phyloP scores from a whole-genome alignment of 1,140 invertebrate genomes.

The Macrobrachium nipponense region DNA sequence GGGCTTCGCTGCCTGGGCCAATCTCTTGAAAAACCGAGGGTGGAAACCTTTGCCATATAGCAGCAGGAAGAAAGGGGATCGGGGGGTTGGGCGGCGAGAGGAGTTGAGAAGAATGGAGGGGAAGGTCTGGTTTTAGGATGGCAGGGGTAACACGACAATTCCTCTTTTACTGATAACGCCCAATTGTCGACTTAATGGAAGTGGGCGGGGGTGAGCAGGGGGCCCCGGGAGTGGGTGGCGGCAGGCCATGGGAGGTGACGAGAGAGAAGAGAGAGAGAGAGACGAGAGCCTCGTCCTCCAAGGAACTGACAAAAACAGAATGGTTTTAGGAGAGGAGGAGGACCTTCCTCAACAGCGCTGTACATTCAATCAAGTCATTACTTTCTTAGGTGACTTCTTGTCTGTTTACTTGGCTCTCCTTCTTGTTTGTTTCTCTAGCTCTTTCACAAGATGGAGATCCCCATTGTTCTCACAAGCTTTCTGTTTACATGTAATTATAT shows the following conservation, averaged over 20 bases:
- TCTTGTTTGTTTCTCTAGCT: too few relatives aligned
- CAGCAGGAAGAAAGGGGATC: neutral
- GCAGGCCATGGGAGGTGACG: neutral
- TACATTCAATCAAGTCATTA: too few relatives aligned
- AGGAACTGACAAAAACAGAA: neutral
- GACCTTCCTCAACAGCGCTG: neutral
- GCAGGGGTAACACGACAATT: constrained; percentile 3
- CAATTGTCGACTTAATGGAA: constrained; percentile 37
- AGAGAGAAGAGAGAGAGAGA: neutral
- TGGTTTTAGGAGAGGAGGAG: neutral
- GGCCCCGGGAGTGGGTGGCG: neutral
- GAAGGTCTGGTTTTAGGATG: neutral
- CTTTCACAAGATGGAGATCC: too few relatives aligned
- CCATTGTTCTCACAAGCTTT: too few relatives aligned
- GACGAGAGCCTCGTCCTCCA: too few relatives aligned
- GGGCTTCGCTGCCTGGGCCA: too few relatives aligned
- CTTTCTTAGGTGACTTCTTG: too few relatives aligned
- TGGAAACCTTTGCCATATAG: too few relatives aligned
- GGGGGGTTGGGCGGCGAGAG: neutral
- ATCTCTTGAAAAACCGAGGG: too few relatives aligned
- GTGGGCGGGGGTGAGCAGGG: neutral
- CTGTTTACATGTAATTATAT: too few relatives aligned
- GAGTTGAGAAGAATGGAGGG: neutral
- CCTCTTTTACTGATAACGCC: constrained; percentile 41
- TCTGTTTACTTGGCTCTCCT: too few relatives aligned